These are phyloP conservation scores for Syrmaticus mikado DNA, from an alignment of 2,113 vertebrate genomes.

Conservation along the genomic window DNA sequence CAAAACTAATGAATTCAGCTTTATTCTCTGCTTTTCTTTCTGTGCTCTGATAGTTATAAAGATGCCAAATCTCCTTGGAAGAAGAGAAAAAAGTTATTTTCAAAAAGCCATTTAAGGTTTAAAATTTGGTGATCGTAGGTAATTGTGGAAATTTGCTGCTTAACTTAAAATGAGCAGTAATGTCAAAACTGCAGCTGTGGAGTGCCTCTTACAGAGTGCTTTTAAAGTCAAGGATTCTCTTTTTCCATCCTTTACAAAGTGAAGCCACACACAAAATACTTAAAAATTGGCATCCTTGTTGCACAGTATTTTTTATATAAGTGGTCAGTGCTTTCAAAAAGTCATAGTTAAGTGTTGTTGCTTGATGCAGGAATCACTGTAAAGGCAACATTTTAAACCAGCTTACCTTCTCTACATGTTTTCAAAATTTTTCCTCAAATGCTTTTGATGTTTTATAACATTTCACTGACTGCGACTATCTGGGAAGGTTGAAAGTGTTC, in stretches of 20 bases:
- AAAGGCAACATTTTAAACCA: background rate
- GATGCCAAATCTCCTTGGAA: background rate
- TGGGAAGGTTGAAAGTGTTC: background rate
- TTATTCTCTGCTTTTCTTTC: background rate
- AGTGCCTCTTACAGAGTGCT: background rate
- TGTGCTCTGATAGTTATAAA: background rate
- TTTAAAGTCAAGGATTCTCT: background rate
- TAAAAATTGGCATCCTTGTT: background rate
- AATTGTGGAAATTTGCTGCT: slow-evolving; percentile 21
- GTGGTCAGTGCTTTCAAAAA: background rate
- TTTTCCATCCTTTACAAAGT: background rate
- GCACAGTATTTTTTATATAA: background rate
- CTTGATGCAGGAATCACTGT: background rate
- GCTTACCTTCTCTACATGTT: background rate
- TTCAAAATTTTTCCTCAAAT: slow-evolving; percentile 13
- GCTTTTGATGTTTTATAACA: slow-evolving; percentile 21
- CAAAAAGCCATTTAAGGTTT: background rate
- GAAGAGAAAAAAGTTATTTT: background rate
- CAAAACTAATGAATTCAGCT: background rate
- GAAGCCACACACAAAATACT: background rate
- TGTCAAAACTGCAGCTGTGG: background rate
- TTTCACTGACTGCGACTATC: background rate
- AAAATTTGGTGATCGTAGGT: background rate
- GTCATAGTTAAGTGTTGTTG: background rate
- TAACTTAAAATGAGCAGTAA: background rate